Evolutionary conservation across 2,888 invertebrate genomes (phyloP), one percentile per base, ranked within the genome.

Genomic region (Melanotus villosus): DNA sequence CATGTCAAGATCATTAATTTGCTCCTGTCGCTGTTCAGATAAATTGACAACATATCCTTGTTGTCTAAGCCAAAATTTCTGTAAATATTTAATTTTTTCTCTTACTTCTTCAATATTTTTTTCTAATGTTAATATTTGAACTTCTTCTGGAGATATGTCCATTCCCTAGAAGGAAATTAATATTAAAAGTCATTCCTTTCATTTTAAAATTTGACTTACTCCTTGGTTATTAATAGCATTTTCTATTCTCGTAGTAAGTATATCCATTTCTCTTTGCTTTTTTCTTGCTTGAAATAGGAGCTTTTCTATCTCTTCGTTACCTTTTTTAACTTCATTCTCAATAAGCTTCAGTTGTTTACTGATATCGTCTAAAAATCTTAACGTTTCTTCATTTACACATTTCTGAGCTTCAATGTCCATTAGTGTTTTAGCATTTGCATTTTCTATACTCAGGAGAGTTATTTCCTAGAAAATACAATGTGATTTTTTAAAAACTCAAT

Each of bases 31-130:
- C 74, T 93, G 91, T 68, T 91, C 87, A 0, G 92, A 89, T 12
- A 94, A 82, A 70, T 88, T 87, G 1, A 94, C 89, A 65, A 93
- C 89, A 79, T 91, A 90, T 0, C 90, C 90, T 82, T 95, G 93
- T 73, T 92, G 88, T 54, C 93, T 88, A 72, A 95, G 84, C 95
- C 95, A 95, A 81, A 90, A 90, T 75, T 90, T 88, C 82, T 94
- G 92, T 76, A 90, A 82, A 54, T 87, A 84, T 75, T 91, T 89
- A 12, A 91, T 91, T 76, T 89, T 88, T 68, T 88, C 87, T 45
- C 90, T 89, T 1, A 88, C 83, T 18, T 88, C 84, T 43, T 87
- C 87, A 63, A 94, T 91, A 65, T 88, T 87, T 76, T 88, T 89
- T 79, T 93, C 93, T 71, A 93, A 76, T 68, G 88, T 87, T 4